Conservation (phyloP, 2,888 invertebrate species). For the Lycophotia porphyrea region DNA sequence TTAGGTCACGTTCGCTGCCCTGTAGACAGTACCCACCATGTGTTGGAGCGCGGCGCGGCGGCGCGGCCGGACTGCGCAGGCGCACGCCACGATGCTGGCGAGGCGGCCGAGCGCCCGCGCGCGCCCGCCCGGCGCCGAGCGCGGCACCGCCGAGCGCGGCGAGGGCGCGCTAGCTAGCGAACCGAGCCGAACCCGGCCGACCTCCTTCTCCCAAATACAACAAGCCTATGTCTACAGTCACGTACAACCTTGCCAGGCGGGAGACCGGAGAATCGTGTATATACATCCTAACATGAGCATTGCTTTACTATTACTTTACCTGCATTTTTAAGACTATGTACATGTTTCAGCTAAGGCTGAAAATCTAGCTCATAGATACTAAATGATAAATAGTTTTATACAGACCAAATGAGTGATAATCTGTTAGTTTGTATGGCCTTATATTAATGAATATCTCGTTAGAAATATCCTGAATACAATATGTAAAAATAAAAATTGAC, state of each 20-base stretch:
- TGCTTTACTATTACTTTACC: neutral
- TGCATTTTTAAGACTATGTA: neutral
- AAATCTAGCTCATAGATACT: neutral
- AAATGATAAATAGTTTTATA: neutral
- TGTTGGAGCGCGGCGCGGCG: neutral
- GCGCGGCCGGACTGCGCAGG: slow-evolving; percentile 15
- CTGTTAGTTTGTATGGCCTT: neutral
- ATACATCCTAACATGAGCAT: neutral
- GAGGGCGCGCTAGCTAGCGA: slow-evolving; percentile 8
- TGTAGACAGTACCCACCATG: slow-evolving; percentile 22
- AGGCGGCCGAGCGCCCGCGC: slow-evolving; percentile 37
- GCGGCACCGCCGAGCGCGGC: slow-evolving; percentile 8
- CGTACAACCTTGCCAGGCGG: slow-evolving; percentile 6
- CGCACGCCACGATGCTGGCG: slow-evolving; percentile 38
- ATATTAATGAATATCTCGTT: neutral
- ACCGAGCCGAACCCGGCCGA: slow-evolving; percentile 5
- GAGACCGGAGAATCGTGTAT: neutral
- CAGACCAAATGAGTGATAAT: neutral
- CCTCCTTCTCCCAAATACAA: slow-evolving; percentile 21
- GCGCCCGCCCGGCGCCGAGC: neutral
- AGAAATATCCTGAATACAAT: neutral
- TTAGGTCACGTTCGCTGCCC: too few species aligned
- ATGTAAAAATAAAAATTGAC: neutral
- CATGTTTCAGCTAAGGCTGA: too few species aligned
- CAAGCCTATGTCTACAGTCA: slow-evolving; percentile 32